phyloP scores from a whole-genome alignment of 2,113 vertebrate genomes.

The Sorex fumeus region DNA sequence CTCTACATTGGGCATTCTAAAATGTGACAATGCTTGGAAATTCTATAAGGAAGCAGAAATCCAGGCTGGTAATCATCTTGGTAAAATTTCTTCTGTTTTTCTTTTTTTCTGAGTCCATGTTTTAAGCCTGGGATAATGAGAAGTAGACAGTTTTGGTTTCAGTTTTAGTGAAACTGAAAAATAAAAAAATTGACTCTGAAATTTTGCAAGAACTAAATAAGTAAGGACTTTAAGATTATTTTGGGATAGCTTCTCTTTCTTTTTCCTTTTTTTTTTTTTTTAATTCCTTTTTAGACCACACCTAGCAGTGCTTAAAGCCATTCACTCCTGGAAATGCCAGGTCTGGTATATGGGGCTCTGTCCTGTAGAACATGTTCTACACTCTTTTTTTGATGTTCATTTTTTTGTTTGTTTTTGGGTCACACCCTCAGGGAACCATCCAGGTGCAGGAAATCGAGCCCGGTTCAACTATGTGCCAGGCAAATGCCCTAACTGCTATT shows the following conservation, averaged over 20 bases:
- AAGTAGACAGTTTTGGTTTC: conserved; percentile 60
- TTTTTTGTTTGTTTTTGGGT: too few species aligned
- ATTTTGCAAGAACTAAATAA: neutral
- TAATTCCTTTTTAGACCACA: too few species aligned
- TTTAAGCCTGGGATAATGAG: neutral
- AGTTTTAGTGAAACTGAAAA: conserved; percentile 61
- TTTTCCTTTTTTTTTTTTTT: too few species aligned
- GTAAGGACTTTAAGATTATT: neutral
- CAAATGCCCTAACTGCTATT: too few species aligned
- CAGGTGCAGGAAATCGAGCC: too few species aligned
- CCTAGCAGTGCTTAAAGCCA: too few species aligned
- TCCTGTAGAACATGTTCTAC: too few species aligned
- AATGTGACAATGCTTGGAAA: neutral
- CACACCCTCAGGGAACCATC: too few species aligned
- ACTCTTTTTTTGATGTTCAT: too few species aligned
- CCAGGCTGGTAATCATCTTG: neutral
- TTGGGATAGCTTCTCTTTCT: conserved; percentile 28
- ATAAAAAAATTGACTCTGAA: conserved; percentile 5
- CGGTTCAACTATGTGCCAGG: too few species aligned
- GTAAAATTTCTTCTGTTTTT: neutral
- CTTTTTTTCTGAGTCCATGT: neutral
- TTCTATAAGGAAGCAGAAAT: neutral
- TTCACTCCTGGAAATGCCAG: too few species aligned
- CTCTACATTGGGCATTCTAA: neutral
- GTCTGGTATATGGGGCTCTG: too few species aligned